phyloP scores from a whole-genome alignment of 2,797 vertebrate species.

The Fundulus diaphanus region DNA sequence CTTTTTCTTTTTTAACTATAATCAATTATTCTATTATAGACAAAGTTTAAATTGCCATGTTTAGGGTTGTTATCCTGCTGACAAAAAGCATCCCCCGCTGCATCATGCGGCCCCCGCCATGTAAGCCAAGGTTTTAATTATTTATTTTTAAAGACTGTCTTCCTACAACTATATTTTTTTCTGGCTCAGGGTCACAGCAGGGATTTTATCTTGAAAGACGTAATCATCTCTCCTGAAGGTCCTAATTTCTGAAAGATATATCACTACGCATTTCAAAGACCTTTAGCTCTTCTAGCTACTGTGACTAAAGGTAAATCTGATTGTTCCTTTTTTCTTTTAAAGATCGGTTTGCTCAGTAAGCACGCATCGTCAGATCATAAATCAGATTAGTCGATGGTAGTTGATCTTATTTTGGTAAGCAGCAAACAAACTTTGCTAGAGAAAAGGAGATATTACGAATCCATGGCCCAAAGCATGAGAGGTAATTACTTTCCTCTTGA shows the following conservation, averaged over 20 bases:
- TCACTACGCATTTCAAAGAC: slow-evolving; percentile 18
- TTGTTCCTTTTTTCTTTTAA: background rate
- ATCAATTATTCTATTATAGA: too few species aligned
- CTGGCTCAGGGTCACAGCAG: background rate
- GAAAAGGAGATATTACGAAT: slow-evolving; percentile 69
- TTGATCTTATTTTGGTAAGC: slow-evolving; percentile 66
- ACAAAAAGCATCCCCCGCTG: background rate
- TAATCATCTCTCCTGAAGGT: slow-evolving; percentile 31
- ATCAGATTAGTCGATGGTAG: slow-evolving; percentile 56
- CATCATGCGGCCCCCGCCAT: background rate
- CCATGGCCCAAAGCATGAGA: slow-evolving; percentile 69
- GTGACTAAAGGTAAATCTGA: slow-evolving; percentile 6
- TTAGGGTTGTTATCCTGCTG: too few species aligned
- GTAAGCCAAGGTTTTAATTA: background rate
- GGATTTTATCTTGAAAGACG: slow-evolving; percentile 28
- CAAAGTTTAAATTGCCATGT: too few species aligned
- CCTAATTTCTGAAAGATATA: slow-evolving; percentile 25
- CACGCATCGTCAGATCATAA: slow-evolving; percentile 30
- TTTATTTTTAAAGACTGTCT: background rate
- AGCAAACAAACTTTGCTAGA: slow-evolving; percentile 66
- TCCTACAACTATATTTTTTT: background rate
- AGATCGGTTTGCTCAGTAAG: slow-evolving; percentile 32
- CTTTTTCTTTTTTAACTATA: too few species aligned
- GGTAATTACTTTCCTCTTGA: slow-evolving; percentile 80
- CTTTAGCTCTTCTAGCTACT: slow-evolving; percentile 4